Evolutionary conservation across 1,140 invertebrate genomes (phyloP), one percentile per base, ranked within the genome.

Genomic region (Bombus difficillimus): DNA sequence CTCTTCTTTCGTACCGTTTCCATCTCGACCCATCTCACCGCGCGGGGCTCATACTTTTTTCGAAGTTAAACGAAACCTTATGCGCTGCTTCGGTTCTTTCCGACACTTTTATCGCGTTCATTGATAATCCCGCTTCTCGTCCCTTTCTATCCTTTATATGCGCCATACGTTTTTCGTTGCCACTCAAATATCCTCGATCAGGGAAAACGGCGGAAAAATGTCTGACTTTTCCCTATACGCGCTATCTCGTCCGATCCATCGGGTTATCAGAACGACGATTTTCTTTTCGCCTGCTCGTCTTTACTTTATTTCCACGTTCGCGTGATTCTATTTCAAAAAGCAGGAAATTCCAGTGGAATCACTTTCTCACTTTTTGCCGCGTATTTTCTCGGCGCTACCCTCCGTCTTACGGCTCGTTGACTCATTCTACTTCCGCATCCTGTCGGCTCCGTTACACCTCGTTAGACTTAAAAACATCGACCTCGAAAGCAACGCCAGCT

Each of bases 381-480:
- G 75, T 78, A 62, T 89, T 79, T 81, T 76, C 75, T 37, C 57
- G 28, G 18, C 68, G 28, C 4, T 41, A 76, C 37, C 62, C 64
- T 66, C 77, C 53, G 18, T 80, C 79, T 86, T 76, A 90, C 83
- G 88, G 85, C 88, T 89, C 88, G 89, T 90, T 90, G 79, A 83
- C 74, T 66, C 79, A 81, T 83, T 86, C 73, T 47, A 76, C 88
- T 64, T 71, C 74, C 74, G 81, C 87, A 85, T 81, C 77, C 82
- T 83, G 79, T 87, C 78, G 81, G 74, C 83, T 62, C 86, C 85
- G 80, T 90, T 88, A 88, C 89, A 76, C 89, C 80, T 89, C 88
- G 83, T 90, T 90, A 90, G 80, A 86, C 83, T 81, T 81, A 84
- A 68, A 69, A 83, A 81, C 82, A 76, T 89, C 85, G 64, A 57